Evolutionary conservation across 2,113 vertebrate species (phyloP).

Genomic region (Fulica atra): DNA sequence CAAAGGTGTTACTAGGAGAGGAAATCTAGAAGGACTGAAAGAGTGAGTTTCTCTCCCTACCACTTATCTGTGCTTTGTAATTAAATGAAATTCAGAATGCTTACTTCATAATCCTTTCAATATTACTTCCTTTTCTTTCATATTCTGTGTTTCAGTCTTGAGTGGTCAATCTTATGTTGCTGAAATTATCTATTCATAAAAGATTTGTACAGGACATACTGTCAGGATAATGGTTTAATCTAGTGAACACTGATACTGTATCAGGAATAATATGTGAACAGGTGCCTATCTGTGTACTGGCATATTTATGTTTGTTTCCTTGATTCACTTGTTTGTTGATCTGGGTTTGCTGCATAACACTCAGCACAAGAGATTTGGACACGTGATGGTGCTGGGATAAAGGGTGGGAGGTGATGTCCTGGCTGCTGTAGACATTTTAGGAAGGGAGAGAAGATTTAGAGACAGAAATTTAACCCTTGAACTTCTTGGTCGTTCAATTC

Average conservation of each 20-base stretch:
- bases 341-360: neutral
- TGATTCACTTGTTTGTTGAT: neutral
- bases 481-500: neutral
- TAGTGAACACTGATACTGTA: conserved; percentile 16
- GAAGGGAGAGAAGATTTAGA: neutral
- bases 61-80: neutral
- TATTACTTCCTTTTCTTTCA: neutral
- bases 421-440: neutral
- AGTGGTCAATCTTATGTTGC: neutral
- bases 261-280: neutral
- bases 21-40: neutral
- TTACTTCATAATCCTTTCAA: neutral
- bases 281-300: neutral
- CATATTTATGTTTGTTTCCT: neutral
- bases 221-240: conserved; percentile 51
- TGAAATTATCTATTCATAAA: conserved; percentile 12
- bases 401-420: neutral
- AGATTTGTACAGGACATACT: conserved; percentile 37
- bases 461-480: neutral
- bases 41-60: neutral
- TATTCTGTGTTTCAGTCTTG: neutral
- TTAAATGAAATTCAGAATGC: neutral
- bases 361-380: neutral
- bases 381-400: neutral
- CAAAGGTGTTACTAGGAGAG: neutral